Evolutionary conservation across 2,797 vertebrate genomes (phyloP).

Genomic region (Malurus splendens): DNA sequence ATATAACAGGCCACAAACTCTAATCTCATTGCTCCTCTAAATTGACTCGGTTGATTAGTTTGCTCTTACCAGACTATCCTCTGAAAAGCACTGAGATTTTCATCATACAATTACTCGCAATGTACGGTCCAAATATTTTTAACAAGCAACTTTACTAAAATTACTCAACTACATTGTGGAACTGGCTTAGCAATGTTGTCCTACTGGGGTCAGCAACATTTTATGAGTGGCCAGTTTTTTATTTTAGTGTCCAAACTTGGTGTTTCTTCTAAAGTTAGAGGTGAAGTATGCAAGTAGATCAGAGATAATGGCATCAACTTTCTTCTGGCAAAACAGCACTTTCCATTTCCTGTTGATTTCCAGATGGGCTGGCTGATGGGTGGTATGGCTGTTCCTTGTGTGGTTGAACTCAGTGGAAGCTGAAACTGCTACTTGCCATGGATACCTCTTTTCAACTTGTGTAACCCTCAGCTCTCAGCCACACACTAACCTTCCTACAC

Average conservation of each 20-base stretch:
- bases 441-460: not conserved
- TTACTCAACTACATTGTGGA: not conserved
- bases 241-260: not conserved
- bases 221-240: not conserved
- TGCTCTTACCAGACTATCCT: not conserved
- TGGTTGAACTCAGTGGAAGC: not conserved
- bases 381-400: fast-evolving
- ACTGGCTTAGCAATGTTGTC: not conserved
- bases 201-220: not conserved
- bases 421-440: not conserved
- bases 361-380: not conserved
- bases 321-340: not conserved
- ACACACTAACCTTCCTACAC: not conserved
- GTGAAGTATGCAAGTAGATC: not conserved
- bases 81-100: not conserved
- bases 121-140: not conserved
- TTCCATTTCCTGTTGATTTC: not conserved
- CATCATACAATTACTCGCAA: not conserved
- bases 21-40: not conserved
- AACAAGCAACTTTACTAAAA: not conserved
- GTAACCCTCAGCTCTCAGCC: not conserved
- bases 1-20: not conserved
- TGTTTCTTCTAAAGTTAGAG: not conserved
- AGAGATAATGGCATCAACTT: not conserved
- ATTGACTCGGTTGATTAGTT: not conserved